Evolutionary conservation across 2,797 vertebrate genomes (phyloP).

Genomic region (Mus spretus): DNA sequence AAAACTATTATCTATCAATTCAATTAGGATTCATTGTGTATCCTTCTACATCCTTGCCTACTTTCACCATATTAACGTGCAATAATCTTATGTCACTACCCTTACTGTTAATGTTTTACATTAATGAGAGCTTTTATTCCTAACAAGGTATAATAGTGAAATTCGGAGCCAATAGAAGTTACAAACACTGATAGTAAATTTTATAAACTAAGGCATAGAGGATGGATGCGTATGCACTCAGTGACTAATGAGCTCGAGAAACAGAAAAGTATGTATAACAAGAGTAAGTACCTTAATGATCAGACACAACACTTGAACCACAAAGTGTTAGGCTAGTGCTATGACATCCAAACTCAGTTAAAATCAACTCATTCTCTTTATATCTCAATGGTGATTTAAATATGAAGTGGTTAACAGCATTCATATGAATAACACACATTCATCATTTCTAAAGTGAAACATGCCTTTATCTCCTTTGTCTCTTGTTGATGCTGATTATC

Average conservation of each 20-base stretch:
- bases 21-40: neutral
- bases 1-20: neutral
- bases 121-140: neutral
- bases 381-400: too few relatives aligned
- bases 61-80: slow-evolving; percentile 21
- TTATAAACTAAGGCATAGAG: neutral
- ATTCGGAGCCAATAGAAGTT: neutral
- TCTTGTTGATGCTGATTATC: neutral
- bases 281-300: neutral
- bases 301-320: neutral
- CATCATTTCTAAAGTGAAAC: too few relatives aligned
- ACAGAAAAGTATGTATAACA: neutral
- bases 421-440: too few relatives aligned
- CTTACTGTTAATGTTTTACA: neutral
- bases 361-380: too few relatives aligned
- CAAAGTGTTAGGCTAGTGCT: too few relatives aligned
- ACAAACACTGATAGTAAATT: neutral
- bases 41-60: neutral
- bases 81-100: neutral
- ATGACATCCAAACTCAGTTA: too few relatives aligned
- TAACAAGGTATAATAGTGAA: neutral
- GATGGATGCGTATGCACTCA: neutral
- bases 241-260: neutral
- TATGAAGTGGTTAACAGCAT: too few relatives aligned
- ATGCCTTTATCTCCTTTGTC: neutral